phyloP scores from a whole-genome alignment of 1,140 invertebrate species.

The Asobara japonica region DNA sequence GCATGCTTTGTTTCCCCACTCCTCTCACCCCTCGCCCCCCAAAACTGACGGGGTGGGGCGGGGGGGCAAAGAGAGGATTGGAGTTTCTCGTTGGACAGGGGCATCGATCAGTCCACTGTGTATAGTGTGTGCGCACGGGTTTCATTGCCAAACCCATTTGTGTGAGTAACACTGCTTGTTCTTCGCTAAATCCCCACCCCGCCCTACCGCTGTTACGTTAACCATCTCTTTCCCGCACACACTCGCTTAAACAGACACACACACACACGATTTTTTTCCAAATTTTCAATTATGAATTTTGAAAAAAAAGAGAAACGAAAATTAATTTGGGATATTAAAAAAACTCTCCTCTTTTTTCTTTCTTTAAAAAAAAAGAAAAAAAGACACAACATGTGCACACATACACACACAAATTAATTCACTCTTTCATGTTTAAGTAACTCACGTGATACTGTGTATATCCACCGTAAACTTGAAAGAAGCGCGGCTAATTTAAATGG shows the following conservation, averaged over 20 bases:
- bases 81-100: constrained; percentile 31
- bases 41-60: constrained; percentile 5
- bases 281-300: too few species aligned
- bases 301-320: too few species aligned
- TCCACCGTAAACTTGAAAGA: constrained; percentile 33
- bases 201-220: not conserved
- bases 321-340: too few species aligned
- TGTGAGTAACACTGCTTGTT: constrained; percentile 14
- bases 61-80: constrained; percentile 12
- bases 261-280: too few species aligned
- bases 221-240: not conserved
- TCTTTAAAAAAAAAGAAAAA: too few species aligned
- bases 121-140: constrained; percentile 38
- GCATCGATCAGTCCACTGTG: constrained; percentile 57
- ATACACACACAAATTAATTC: not conserved
- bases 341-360: too few species aligned
- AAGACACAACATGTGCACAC: too few species aligned
- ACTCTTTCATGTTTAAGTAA: constrained; percentile 4
- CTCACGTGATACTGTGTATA: constrained; percentile 2
- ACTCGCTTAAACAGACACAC: not conserved
- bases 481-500: constrained; percentile 50
- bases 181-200: not conserved
- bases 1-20: constrained; percentile 64
- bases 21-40: constrained; percentile 41
- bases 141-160: constrained; percentile 22